Percentiles rank a stretch among this genome's conserved stretches.
Evolutionary conservation across 1,140 invertebrate species (phyloP).

Genomic region (Tenebrio molitor): DNA sequence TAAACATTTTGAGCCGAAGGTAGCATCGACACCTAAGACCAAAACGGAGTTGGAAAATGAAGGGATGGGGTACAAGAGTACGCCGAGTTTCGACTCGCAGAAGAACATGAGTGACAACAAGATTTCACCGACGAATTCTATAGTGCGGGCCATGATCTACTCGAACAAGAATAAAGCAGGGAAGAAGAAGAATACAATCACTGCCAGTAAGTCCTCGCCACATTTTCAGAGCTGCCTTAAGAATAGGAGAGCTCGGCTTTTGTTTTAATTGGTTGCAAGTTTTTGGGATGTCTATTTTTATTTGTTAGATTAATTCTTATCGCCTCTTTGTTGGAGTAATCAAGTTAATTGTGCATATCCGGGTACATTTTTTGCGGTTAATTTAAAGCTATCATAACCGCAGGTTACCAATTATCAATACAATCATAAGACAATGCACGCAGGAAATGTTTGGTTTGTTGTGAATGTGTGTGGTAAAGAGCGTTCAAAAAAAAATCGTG

Average conservation of each 20-base stretch:
- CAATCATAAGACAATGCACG: too few species aligned
- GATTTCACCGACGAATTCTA: slow-evolving; percentile 64
- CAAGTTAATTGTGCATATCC: too few species aligned
- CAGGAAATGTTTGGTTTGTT: too few species aligned
- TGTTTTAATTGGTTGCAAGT: slow-evolving; percentile 17
- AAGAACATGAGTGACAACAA: slow-evolving; percentile 58
- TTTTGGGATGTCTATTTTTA: too few species aligned
- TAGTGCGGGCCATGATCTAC: slow-evolving; percentile 64
- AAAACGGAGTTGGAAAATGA: slow-evolving; percentile 56
- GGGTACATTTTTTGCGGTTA: too few species aligned
- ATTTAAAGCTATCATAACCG: too few species aligned
- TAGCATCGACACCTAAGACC: slow-evolving; percentile 55
- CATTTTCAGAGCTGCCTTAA: neutral
- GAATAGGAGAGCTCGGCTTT: neutral
- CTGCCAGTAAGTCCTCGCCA: slow-evolving; percentile 78
- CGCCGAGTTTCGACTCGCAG: slow-evolving; percentile 52
- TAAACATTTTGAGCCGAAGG: slow-evolving; percentile 59
- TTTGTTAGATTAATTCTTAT: too few species aligned
- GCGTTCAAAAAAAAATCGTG: too few species aligned
- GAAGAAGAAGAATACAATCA: slow-evolving; percentile 79
- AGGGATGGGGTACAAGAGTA: slow-evolving; percentile 53
- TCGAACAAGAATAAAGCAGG: slow-evolving; percentile 66
- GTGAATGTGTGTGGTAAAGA: too few species aligned
- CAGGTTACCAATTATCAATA: too few species aligned
- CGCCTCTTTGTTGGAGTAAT: too few species aligned